phyloP scores from a whole-genome alignment of 2,797 vertebrate genomes.

The Thamnophis elegans region DNA sequence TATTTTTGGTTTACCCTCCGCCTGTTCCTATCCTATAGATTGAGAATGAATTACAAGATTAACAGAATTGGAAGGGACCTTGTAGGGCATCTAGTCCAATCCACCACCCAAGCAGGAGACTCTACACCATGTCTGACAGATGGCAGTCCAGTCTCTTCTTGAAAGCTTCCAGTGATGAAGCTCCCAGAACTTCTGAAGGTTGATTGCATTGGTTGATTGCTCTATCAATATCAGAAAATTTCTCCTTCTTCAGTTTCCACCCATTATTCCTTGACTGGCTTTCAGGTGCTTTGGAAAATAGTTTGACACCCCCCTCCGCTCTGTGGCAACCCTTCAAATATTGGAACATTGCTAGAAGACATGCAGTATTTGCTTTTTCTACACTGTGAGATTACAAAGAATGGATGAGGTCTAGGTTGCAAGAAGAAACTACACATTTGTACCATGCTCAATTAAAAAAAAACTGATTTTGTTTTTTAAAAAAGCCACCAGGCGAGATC shows the following conservation, averaged over 20 bases:
- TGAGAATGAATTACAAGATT: neutral
- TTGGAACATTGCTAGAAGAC: neutral
- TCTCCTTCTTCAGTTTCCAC: neutral
- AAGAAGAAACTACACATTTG: neutral
- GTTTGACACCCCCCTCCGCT: neutral
- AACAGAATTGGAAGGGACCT: neutral
- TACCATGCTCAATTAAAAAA: neutral
- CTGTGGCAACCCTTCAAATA: neutral
- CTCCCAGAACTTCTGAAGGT: neutral
- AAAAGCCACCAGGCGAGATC: neutral
- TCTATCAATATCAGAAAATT: neutral
- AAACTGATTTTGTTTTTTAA: no score
- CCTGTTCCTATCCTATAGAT: neutral
- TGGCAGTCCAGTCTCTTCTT: neutral
- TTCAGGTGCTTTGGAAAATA: neutral
- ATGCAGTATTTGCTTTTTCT: neutral
- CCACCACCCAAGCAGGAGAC: neutral
- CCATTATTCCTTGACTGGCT: neutral
- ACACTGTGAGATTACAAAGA: neutral
- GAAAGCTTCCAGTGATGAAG: neutral
- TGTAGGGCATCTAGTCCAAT: neutral
- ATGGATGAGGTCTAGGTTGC: neutral
- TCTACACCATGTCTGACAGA: neutral
- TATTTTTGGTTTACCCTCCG: neutral
- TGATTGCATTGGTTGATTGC: neutral